Percentiles rank a stretch among this genome's conserved stretches.
phyloP scores from a whole-genome alignment of 2,888 invertebrate species.

The Sisyra nigra region DNA sequence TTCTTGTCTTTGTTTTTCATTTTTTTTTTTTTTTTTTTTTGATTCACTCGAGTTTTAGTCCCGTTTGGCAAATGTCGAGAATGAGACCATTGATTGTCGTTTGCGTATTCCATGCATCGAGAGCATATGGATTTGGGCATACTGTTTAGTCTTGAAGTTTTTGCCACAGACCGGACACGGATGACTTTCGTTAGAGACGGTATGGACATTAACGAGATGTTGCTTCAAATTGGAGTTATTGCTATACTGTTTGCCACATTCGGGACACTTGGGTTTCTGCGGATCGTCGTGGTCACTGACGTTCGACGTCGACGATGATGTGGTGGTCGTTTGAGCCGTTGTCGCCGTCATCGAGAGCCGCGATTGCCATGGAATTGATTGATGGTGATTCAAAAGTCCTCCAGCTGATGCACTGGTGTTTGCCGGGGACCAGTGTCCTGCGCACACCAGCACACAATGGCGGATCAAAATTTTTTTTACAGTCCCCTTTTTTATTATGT shows the following conservation, averaged over 20 bases:
- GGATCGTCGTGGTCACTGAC: constrained; percentile 14
- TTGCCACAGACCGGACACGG: constrained; percentile 46
- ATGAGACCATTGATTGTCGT: constrained; percentile 31
- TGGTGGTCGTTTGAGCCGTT: constrained; percentile 2
- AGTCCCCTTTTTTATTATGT: constrained; percentile 1
- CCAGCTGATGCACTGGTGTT: constrained; percentile 17
- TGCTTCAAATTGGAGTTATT: constrained; percentile 54
- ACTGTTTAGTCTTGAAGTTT: constrained; percentile 53
- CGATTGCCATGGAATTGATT: constrained; percentile 12
- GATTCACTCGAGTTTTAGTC: neutral
- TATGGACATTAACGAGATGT: constrained; percentile 51
- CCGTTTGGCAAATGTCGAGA: constrained; percentile 1
- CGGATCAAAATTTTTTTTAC: constrained; percentile 6
- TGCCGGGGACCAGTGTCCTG: constrained; percentile 14
- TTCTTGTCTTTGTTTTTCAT: neutral
- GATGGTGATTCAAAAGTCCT: constrained; percentile 15
- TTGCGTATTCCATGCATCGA: constrained; percentile 48
- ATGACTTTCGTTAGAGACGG: constrained; percentile 40
- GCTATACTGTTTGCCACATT: constrained; percentile 50
- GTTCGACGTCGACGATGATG: no score
- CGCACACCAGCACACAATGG: constrained; percentile 8
- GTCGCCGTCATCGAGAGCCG: constrained; percentile 10
- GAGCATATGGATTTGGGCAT: constrained; percentile 51
- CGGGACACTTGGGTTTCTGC: constrained; percentile 44
- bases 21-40: constrained; percentile 1